Conservation (phyloP, 2,888 invertebrate genomes). For the Frankliniella intonsa region DNA sequence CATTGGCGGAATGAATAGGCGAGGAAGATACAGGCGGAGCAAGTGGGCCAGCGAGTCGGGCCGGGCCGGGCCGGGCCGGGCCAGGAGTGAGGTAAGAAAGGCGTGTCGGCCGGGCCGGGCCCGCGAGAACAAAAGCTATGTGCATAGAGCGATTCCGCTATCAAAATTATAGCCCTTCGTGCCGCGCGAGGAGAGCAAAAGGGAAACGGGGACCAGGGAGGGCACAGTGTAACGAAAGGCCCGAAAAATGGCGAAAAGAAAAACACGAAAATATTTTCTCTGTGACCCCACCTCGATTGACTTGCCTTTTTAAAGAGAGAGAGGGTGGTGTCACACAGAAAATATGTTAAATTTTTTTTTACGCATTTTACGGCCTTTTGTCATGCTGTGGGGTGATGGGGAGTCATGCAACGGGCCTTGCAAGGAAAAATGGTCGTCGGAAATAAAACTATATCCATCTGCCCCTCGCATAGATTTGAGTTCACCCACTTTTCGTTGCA, state of each 20-base stretch:
- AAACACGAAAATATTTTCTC: background rate
- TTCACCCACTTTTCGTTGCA: too few relatives aligned
- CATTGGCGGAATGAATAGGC: background rate
- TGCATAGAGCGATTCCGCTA: constrained; percentile 2
- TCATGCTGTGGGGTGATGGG: too few relatives aligned
- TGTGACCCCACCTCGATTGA: too few relatives aligned
- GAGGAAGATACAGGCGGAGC: background rate
- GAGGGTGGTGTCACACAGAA: too few relatives aligned
- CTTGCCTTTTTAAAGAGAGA: too few relatives aligned
- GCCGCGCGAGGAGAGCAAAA: background rate
- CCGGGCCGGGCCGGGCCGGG: background rate
- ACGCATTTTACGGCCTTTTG: background rate
- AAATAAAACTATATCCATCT: too few relatives aligned
- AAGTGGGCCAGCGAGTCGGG: background rate
- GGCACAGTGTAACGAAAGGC: background rate
- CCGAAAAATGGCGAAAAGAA: constrained; percentile 25
- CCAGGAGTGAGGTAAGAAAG: background rate
- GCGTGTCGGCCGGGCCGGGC: background rate
- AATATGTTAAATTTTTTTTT: too few relatives aligned
- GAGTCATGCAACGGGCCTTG: too few relatives aligned
- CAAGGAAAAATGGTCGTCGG: too few relatives aligned
- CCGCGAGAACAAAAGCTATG: constrained; percentile 9
- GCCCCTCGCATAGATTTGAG: too few relatives aligned
- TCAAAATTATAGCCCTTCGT: constrained; percentile 20
- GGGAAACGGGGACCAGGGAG: background rate